A percentile compares a stretch with the other conserved stretches of the same genome.
phyloP scores from a whole-genome alignment of 2,888 invertebrate species.

The Scelioninae gen. 1 region DNA sequence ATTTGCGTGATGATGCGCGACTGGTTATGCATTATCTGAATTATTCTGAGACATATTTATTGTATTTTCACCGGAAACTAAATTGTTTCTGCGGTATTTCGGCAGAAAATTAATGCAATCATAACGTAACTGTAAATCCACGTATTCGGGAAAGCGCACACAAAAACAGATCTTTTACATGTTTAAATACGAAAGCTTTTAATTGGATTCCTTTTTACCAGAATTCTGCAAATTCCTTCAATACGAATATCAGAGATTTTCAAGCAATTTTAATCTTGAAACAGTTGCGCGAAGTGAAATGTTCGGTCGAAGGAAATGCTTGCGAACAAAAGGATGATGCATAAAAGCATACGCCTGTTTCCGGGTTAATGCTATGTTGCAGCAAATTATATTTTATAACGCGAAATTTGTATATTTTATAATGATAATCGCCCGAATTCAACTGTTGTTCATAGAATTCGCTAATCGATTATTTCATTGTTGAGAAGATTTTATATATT shows the following conservation, averaged over 20 bases:
- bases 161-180: background rate
- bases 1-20: background rate
- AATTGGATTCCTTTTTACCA: slow-evolving; percentile 4
- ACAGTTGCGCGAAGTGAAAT: slow-evolving; percentile 2
- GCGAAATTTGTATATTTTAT: slow-evolving; percentile 43
- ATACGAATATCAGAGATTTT: slow-evolving; percentile 7
- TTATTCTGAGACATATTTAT: background rate
- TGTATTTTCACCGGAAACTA: background rate
- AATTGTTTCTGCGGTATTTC: slow-evolving; percentile 2
- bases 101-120: background rate
- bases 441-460: slow-evolving; percentile 35
- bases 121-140: background rate
- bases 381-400: slow-evolving; percentile 33
- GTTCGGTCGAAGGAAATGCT: slow-evolving; percentile 15
- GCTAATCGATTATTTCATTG: slow-evolving; percentile 42
- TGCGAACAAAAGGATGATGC: slow-evolving; percentile 18
- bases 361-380: slow-evolving; percentile 9
- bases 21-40: no score
- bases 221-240: slow-evolving; percentile 8
- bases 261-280: slow-evolving; percentile 13
- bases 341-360: slow-evolving; percentile 16
- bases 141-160: background rate
- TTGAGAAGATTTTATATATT: slow-evolving; percentile 53
- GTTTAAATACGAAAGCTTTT: background rate
- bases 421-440: slow-evolving; percentile 17